Evolutionary conservation across 2,113 vertebrate species (phyloP).

Genomic region (Notothenia rossii): DNA sequence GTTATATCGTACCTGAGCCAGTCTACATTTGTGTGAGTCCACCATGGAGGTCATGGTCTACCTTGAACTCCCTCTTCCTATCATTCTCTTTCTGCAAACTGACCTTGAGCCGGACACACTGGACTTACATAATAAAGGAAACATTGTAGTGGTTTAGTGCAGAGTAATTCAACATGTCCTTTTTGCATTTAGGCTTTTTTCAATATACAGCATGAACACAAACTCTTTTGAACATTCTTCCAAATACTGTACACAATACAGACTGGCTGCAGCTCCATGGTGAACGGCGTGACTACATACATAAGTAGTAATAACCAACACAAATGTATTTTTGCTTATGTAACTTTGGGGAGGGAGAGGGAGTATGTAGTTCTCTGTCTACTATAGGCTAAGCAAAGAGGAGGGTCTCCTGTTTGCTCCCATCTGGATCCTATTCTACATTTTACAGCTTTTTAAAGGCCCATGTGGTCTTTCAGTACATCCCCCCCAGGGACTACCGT

Average conservation of each 20-base stretch:
- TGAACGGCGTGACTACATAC: neutral
- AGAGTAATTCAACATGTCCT: neutral
- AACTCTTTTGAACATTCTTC: neutral
- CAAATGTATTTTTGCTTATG: constrained; percentile 56
- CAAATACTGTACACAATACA: neutral
- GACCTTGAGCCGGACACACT: constrained; percentile 12
- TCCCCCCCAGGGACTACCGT: neutral
- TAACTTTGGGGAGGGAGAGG: constrained; percentile 53
- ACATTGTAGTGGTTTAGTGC: constrained; percentile 3
- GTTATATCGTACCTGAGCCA: no score
- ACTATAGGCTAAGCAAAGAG: constrained; percentile 69
- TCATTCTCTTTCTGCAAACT: constrained; percentile 9
- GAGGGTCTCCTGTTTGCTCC: constrained; percentile 38
- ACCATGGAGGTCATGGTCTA: neutral
- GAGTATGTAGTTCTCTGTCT: constrained; percentile 49
- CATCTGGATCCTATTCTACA: constrained; percentile 76
- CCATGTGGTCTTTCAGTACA: constrained; percentile 20
- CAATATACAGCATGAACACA: constrained; percentile 11
- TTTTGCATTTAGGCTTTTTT: neutral
- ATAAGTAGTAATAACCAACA: constrained; percentile 6
- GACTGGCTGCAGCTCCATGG: neutral
- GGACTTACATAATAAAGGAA: constrained; percentile 10
- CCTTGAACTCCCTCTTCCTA: constrained; percentile 24
- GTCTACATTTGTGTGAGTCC: neutral
- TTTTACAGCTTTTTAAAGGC: constrained; percentile 24